These are phyloP conservation scores for Plumapathes pennacea DNA, from an alignment of 92 coral and sea anemone species.

Conservation along the genomic window DNA sequence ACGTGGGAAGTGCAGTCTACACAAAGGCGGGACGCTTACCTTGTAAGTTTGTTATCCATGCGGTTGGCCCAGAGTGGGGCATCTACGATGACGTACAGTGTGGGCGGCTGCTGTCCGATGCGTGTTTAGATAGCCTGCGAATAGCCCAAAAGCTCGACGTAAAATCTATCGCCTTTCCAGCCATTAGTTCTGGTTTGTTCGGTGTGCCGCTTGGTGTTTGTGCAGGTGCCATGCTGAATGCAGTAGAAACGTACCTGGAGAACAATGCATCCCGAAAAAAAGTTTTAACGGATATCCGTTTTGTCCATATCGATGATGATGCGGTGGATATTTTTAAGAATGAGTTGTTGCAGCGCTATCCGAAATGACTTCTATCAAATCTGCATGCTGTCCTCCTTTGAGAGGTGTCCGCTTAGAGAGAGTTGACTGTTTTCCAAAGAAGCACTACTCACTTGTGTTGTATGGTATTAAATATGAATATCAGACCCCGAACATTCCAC, in stretches of 20 bases:
- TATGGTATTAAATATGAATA: too few species aligned
- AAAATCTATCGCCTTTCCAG: slow-evolving; percentile 82
- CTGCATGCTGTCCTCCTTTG: too few species aligned
- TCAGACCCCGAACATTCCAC: too few species aligned
- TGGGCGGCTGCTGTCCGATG: slow-evolving; percentile 17
- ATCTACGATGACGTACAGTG: slow-evolving; percentile 12
- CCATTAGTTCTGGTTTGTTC: slow-evolving; percentile 64
- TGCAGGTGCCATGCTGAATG: slow-evolving; percentile 70
- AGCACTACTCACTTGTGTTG: too few species aligned
- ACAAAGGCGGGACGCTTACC: slow-evolving; percentile 60
- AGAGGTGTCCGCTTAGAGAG: too few species aligned
- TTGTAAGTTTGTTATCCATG: slow-evolving; percentile 66
- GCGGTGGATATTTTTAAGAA: slow-evolving; percentile 57
- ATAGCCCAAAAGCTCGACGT: slow-evolving; percentile 10
- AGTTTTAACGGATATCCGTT: slow-evolving; percentile 54
- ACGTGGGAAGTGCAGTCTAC: slow-evolving; percentile 46
- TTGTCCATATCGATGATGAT: slow-evolving; percentile 51
- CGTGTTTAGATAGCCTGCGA: slow-evolving; percentile 46
- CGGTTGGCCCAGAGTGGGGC: slow-evolving; percentile 69
- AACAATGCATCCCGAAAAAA: too few species aligned
- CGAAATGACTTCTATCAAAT: too few species aligned
- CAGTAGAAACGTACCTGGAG: slow-evolving; percentile 46
- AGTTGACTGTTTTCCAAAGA: too few species aligned
- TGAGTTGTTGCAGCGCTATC: too few species aligned
- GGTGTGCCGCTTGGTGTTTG: slow-evolving; percentile 52